phyloP scores from a whole-genome alignment of 2,888 invertebrate genomes.

The Resseliella maxima region DNA sequence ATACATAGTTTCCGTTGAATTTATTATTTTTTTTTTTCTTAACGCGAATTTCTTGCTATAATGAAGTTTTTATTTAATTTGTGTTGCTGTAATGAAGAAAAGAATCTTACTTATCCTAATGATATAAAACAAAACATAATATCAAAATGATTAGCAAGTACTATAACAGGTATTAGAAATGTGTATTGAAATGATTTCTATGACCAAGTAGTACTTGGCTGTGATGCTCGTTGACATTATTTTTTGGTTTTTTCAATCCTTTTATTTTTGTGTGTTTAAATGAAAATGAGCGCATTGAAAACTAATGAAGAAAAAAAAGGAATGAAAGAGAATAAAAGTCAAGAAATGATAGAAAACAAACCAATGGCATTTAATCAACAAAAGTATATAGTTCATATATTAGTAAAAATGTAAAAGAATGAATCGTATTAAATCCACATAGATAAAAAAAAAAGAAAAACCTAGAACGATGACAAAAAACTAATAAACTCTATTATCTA shows the following conservation, averaged over 20 bases:
- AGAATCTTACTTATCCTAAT: neutral
- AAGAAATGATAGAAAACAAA: neutral
- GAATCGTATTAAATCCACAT: neutral
- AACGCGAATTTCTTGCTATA: neutral
- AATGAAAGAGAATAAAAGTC: too few species aligned
- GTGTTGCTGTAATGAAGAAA: neutral
- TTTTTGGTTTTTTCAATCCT: neutral
- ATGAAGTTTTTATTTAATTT: neutral
- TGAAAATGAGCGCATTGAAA: neutral
- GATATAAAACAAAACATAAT: neutral
- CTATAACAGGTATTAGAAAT: conserved; percentile 31
- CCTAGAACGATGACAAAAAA: neutral
- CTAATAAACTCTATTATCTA: conserved; percentile 6
- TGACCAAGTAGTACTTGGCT: conserved; percentile 9
- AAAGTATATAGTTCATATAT: neutral
- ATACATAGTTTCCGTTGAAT: too few species aligned
- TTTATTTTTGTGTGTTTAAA: neutral
- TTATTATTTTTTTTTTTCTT: neutral
- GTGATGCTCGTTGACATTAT: conserved; percentile 11
- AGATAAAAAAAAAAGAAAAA: neutral
- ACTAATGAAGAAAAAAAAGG: too few species aligned
- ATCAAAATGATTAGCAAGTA: conserved; percentile 25
- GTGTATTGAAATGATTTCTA: conserved; percentile 3
- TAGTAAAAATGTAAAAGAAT: neutral
- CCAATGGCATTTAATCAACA: neutral